Evolutionary conservation across 2,888 invertebrate genomes (phyloP), one percentile per base, ranked within the genome.

Genomic region (Miltochrista miniata): DNA sequence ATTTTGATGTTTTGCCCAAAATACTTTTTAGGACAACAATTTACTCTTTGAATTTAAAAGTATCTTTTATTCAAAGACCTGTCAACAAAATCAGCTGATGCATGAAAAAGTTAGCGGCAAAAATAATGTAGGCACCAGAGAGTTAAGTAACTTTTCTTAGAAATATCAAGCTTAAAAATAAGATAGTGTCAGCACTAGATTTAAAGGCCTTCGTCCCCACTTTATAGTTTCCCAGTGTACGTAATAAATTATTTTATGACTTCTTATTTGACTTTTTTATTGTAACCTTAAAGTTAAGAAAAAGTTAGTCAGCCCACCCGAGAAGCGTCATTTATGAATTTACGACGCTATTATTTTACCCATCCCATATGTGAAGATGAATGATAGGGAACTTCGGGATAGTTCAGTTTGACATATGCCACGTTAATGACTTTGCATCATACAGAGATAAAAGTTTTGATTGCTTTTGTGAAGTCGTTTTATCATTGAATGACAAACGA

Each of bases 311-410:
- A 69, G 72, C 70, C 55, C 64, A 70, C 74, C 74, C 68, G 64
- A 65, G 70, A 80, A 79, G 71, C 81, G 84, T 79, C 79, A 79
- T 81, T 79, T 81, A 79, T 74, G 70, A 84, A 83, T 86, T 85
- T 83, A 86, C 76, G 76, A 72, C 72, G 72, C 74, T 78, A 81
- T 79, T 81, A 78, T 77, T 74, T 68, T 68, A 64, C 59, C 59
- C 65, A 65, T 71, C 65, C 64, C 38, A 66, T 65, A 61, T 64
- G 65, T 64, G 57, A 56, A 63, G 70, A 74, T 67, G 66, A 67
- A 68, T 66, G 64, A 66, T 69, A 61, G 56, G 61, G 67, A 72
- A 66, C 56, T 61, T 60, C 41, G n/a, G 50, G 65, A 68, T 61
- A 64, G 61, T 68, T 71, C 60, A 42, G 15, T 45, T 44, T 56